Evolutionary conservation across 1,140 invertebrate genomes (phyloP).

Genomic region (Plutomurus gul): DNA sequence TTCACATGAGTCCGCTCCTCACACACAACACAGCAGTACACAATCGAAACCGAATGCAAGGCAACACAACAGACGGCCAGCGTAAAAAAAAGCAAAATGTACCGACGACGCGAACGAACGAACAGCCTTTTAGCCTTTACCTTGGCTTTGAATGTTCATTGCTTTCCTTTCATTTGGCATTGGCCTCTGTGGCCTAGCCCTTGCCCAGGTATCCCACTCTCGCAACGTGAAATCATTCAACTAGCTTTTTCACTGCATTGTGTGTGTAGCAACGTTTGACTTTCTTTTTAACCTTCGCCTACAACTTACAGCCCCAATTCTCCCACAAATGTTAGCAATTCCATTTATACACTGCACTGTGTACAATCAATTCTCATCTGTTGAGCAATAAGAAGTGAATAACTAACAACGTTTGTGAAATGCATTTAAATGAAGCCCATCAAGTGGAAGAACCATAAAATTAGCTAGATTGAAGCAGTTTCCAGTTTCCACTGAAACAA

Average conservation of each 20-base stretch:
- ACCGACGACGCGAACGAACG: not conserved
- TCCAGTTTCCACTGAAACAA: too few species aligned
- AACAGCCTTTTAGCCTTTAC: slow-evolving; percentile 22
- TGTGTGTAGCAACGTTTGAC: slow-evolving; percentile 20
- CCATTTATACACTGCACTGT: not conserved
- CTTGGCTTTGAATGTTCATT: not conserved
- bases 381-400: too few species aligned
- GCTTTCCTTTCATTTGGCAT: not conserved
- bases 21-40: not conserved
- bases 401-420: too few species aligned
- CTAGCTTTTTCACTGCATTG: not conserved
- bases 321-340: too few species aligned
- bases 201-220: not conserved
- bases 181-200: not conserved
- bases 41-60: not conserved
- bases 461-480: too few species aligned
- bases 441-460: too few species aligned
- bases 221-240: not conserved
- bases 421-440: too few species aligned
- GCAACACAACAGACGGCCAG: slow-evolving; percentile 7
- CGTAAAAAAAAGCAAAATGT: slow-evolving; percentile 9
- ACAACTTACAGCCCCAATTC: not conserved
- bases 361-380: not conserved
- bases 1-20: not conserved
- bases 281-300: slow-evolving; percentile 24